Percentiles rank a stretch among this genome's conserved stretches.
Evolutionary conservation across 2,888 invertebrate species (phyloP).

Genomic region (Linyphia triangularis): DNA sequence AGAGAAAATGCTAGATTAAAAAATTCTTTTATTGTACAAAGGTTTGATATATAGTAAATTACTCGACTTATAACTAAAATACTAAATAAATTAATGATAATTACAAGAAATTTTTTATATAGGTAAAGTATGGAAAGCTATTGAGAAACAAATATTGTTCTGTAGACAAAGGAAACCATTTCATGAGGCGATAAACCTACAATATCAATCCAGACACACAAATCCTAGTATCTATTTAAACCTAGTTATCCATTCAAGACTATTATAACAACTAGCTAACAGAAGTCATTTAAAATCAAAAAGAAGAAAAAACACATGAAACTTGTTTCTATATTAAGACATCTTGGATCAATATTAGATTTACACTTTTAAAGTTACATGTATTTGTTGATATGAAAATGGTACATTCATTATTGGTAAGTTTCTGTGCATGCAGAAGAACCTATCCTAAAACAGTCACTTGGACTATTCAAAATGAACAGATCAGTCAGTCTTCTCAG

Average conservation of each 20-base stretch:
- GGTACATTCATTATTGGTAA: slow-evolving; percentile 24
- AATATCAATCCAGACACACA: slow-evolving; percentile 35
- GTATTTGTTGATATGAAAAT: slow-evolving; percentile 50
- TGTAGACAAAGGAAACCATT: slow-evolving; percentile 18
- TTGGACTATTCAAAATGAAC: slow-evolving; percentile 12
- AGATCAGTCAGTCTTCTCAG: slow-evolving; percentile 33
- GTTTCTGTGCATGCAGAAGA: slow-evolving; percentile 32
- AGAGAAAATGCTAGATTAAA: slow-evolving; percentile 28
- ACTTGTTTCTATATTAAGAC: slow-evolving; percentile 20
- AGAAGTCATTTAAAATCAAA: slow-evolving; percentile 5
- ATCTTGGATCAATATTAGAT: slow-evolving; percentile 19
- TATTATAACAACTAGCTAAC: slow-evolving; percentile 47
- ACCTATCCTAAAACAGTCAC: slow-evolving; percentile 28
- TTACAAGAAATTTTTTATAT: slow-evolving; percentile 20
- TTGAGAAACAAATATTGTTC: slow-evolving; percentile 16
- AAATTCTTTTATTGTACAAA: slow-evolving; percentile 67
- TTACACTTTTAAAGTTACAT: neutral
- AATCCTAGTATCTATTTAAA: slow-evolving; percentile 54
- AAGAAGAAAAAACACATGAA: slow-evolving; percentile 46
- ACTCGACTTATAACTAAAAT: slow-evolving; percentile 50
- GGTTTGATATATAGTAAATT: slow-evolving; percentile 47
- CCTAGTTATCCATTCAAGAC: slow-evolving; percentile 53
- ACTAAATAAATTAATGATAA: slow-evolving; percentile 66
- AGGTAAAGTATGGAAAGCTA: slow-evolving; percentile 17
- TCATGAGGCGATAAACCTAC: slow-evolving; percentile 21